Evolutionary conservation across 2,888 invertebrate species (phyloP).

Genomic region (Parnassius glacialis): DNA sequence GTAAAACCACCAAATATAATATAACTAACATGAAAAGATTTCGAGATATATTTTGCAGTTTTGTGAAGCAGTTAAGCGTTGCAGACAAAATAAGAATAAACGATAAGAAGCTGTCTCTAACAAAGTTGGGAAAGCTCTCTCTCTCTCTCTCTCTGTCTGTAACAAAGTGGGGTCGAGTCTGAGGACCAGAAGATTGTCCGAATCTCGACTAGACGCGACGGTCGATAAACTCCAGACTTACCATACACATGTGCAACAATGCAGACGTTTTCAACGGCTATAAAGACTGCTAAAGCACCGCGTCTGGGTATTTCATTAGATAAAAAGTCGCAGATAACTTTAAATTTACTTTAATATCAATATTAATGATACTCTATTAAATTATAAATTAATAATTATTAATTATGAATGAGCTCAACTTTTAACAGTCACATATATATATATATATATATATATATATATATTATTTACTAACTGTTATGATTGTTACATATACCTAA

Average conservation of each 20-base stretch:
- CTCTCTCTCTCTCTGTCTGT: slow-evolving; percentile 15
- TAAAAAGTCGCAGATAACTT: background rate
- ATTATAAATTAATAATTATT: too few species aligned
- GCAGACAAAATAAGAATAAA: slow-evolving; percentile 5
- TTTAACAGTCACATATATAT: too few species aligned
- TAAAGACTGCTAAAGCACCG: slow-evolving; percentile 20
- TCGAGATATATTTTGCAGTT: too few species aligned
- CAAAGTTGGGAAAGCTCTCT: slow-evolving; percentile 23
- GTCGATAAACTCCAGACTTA: slow-evolving; percentile 67
- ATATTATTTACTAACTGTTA: too few species aligned
- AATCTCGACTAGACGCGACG: slow-evolving; percentile 52
- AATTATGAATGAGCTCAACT: too few species aligned
- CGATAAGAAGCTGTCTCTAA: slow-evolving; percentile 1
- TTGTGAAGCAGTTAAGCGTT: background rate
- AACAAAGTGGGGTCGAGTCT: slow-evolving; percentile 25
- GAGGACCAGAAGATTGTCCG: slow-evolving; percentile 38
- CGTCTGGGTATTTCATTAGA: slow-evolving; percentile 4
- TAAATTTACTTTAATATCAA: background rate
- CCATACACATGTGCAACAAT: slow-evolving; percentile 46
- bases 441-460: too few species aligned
- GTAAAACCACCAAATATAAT: too few species aligned
- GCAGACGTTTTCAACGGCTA: slow-evolving; percentile 48
- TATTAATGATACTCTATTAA: background rate
- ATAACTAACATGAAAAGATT: too few species aligned
- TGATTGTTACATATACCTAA: too few species aligned